phyloP scores from a whole-genome alignment of 2,797 vertebrate genomes.

The Merluccius polli region DNA sequence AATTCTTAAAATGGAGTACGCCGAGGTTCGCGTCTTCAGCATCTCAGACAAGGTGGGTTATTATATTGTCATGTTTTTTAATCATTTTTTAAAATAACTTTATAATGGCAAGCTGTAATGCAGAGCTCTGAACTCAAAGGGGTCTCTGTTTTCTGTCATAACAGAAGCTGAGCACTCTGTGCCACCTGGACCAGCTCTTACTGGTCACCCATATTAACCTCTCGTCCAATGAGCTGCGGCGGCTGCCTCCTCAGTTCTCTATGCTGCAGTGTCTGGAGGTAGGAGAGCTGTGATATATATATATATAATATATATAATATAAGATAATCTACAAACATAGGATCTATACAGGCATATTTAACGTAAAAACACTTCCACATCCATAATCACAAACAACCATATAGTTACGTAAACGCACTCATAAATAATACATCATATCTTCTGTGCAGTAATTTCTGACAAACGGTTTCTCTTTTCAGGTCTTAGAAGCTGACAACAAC shows the following conservation, averaged over 20 bases:
- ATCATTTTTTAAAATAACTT: not conserved
- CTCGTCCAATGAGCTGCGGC: constrained; percentile 77
- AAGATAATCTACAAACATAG: not conserved
- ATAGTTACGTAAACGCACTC: not conserved
- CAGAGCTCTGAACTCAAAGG: not conserved
- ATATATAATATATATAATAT: too few relatives aligned
- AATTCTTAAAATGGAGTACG: constrained; percentile 70
- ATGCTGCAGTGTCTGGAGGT: constrained; percentile 88
- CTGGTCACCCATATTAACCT: constrained; percentile 87
- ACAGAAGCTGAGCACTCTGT: constrained; percentile 82
- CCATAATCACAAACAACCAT: too few relatives aligned
- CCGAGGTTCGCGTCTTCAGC: constrained; percentile 69
- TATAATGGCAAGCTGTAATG: not conserved
- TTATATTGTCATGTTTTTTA: not conserved
- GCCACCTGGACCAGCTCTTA: constrained; percentile 86
- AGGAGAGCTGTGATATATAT: constrained; percentile 31
- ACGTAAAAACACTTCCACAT: not conserved
- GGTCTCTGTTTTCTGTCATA: not conserved
- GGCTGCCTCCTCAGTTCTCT: constrained; percentile 76
- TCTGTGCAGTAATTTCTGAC: not conserved
- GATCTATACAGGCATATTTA: not conserved
- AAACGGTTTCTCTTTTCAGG: constrained; percentile 60
- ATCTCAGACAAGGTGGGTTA: constrained; percentile 61
- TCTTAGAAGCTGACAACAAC: constrained; percentile 81
- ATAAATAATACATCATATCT: not conserved